These are phyloP conservation scores for Sisyra terminalis DNA, from an alignment of 2,888 invertebrate species.

Conservation along the genomic window DNA sequence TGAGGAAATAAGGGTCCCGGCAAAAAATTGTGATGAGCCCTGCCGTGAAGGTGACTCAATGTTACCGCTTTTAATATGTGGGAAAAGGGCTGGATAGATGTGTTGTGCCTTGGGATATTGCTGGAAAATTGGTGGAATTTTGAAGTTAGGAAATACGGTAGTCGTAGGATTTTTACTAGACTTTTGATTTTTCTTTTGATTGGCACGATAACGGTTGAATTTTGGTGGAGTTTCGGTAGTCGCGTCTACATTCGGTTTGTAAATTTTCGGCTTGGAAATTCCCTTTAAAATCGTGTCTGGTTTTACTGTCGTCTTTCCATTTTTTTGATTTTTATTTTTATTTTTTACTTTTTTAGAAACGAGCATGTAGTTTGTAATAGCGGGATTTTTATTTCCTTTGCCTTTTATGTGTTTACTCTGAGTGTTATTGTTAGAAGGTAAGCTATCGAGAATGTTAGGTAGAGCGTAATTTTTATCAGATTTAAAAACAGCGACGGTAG, in stretches of 20 bases:
- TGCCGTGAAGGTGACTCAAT: slow-evolving; percentile 25
- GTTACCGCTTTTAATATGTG: slow-evolving; percentile 25
- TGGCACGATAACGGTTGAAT: not conserved
- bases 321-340: slow-evolving; percentile 36
- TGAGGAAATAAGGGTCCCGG: slow-evolving; percentile 20
- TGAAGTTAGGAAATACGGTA: slow-evolving; percentile 10
- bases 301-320: slow-evolving; percentile 33
- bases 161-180: slow-evolving; percentile 10
- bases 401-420: slow-evolving; percentile 15
- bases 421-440: slow-evolving; percentile 13
- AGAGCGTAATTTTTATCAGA: slow-evolving; percentile 29
- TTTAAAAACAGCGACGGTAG: slow-evolving; percentile 45
- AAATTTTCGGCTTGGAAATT: slow-evolving; percentile 24
- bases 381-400: slow-evolving; percentile 10
- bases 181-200: slow-evolving; percentile 12
- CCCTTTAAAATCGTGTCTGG: slow-evolving; percentile 37
- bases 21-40: slow-evolving; percentile 15
- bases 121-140: slow-evolving; percentile 51
- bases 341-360: slow-evolving; percentile 39
- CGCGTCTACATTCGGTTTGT: slow-evolving; percentile 15
- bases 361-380: slow-evolving; percentile 24
- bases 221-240: not conserved
- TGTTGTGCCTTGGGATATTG: slow-evolving; percentile 61
- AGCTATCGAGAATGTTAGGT: slow-evolving; percentile 9
- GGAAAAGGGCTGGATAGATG: slow-evolving; percentile 54